Evolutionary conservation across 23 tunicate genomes (phyloP).

Genomic region (Ascidia mentula): DNA sequence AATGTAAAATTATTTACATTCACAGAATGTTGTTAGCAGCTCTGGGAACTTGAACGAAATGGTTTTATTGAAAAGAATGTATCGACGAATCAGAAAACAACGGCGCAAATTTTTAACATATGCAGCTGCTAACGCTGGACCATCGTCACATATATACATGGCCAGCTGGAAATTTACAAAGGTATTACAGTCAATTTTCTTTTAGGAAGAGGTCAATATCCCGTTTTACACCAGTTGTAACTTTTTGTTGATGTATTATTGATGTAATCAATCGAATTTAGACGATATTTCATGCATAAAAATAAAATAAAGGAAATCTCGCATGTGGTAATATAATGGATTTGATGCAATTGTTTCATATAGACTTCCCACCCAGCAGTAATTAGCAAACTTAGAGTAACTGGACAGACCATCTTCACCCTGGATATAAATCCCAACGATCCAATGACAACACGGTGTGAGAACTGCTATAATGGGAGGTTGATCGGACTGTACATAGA

Average conservation of each 20-base stretch:
- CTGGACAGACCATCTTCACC: neutral
- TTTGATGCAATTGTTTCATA: no score
- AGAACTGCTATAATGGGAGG: slow-evolving; percentile 6
- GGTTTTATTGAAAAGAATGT: neutral
- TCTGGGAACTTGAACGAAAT: slow-evolving; percentile 1
- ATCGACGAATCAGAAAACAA: neutral
- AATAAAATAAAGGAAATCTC: no score
- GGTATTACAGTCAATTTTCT: no score
- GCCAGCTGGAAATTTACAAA: neutral
- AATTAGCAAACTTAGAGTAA: neutral
- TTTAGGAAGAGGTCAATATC: no score
- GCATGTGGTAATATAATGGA: no score
- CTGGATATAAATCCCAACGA: slow-evolving; percentile 5
- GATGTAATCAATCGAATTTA: no score
- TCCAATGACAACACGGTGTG: neutral
- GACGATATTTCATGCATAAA: no score
- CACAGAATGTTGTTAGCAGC: neutral
- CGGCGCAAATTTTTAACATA: neutral
- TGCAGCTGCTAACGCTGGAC: neutral
- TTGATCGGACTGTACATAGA: slow-evolving; percentile 6
- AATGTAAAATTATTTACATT: no score
- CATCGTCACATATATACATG: neutral
- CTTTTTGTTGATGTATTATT: no score
- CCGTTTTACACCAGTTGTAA: no score
- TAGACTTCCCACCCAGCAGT: neutral